Evolutionary conservation across 2,888 invertebrate genomes (phyloP).

Genomic region (Pristionchus mayeri): DNA sequence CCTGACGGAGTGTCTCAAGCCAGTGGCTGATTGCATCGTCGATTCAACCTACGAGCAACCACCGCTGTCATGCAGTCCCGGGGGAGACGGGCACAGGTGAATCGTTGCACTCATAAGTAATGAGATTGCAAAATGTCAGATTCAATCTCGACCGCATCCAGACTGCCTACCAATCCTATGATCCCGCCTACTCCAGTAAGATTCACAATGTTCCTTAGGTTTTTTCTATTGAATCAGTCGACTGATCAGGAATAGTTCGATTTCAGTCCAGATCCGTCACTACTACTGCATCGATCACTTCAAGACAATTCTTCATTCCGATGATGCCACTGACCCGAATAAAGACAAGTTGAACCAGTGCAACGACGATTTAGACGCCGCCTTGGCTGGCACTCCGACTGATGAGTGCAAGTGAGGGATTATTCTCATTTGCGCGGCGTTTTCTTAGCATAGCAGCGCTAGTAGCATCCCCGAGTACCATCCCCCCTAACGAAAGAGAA

Average conservation of each 20-base stretch:
- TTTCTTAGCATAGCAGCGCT: too few relatives aligned
- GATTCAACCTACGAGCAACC: neutral
- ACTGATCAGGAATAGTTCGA: too few relatives aligned
- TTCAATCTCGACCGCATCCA: conserved; percentile 29
- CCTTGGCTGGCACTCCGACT: neutral
- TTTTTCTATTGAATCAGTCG: too few relatives aligned
- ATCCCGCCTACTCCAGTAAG: conserved; percentile 15
- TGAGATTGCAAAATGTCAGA: neutral
- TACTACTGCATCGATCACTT: conserved; percentile 39
- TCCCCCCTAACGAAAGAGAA: neutral
- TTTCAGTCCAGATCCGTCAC: neutral
- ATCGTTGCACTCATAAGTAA: neutral
- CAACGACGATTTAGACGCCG: neutral
- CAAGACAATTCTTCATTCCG: neutral
- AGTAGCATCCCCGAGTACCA: too few relatives aligned
- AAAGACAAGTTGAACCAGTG: neutral
- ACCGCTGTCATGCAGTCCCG: neutral
- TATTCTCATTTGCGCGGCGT: too few relatives aligned
- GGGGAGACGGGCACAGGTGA: neutral
- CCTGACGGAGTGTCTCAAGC: neutral
- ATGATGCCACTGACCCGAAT: neutral
- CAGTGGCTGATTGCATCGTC: conserved; percentile 25
- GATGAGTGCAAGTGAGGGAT: conserved; percentile 21
- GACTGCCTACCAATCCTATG: conserved; percentile 8
- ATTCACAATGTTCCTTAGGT: too few relatives aligned